Conservation (phyloP, 2,113 vertebrate species). For the Callopanchax toddi region DNA sequence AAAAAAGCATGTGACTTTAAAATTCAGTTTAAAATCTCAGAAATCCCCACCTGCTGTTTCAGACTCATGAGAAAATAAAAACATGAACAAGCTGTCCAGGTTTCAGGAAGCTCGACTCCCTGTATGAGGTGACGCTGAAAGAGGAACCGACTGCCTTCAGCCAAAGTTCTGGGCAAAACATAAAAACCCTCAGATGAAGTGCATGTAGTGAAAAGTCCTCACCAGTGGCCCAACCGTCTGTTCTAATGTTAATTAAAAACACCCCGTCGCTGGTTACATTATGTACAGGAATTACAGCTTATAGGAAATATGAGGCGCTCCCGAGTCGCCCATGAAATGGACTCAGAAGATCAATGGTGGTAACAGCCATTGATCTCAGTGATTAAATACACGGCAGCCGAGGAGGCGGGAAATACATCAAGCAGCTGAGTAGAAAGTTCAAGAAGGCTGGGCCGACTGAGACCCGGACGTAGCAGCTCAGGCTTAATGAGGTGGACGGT, state of each 20-base stretch:
- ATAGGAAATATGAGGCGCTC: slow-evolving; percentile 34
- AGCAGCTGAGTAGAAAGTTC: slow-evolving; percentile 24
- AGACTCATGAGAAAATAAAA: slow-evolving; percentile 12
- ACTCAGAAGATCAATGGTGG: slow-evolving; percentile 44
- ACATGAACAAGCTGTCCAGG: slow-evolving; percentile 14
- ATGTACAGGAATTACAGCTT: slow-evolving; percentile 29
- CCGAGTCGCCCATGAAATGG: slow-evolving; percentile 28
- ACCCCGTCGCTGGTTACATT: slow-evolving; percentile 35
- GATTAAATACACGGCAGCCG: slow-evolving; percentile 46
- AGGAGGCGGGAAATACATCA: slow-evolving; percentile 24
- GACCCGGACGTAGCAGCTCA: slow-evolving; percentile 15
- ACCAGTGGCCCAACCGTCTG: slow-evolving; percentile 29
- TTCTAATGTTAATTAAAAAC: slow-evolving; percentile 55
- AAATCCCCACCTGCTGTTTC: too few species aligned
- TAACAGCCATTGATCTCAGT: slow-evolving; percentile 48
- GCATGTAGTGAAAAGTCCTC: slow-evolving; percentile 7
- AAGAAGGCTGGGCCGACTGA: neutral
- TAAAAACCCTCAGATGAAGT: slow-evolving; percentile 36
- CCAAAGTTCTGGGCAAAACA: slow-evolving; percentile 41
- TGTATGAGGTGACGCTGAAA: slow-evolving; percentile 39
- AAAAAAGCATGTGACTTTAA: too few species aligned
- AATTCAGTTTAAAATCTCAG: too few species aligned
- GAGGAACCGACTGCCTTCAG: slow-evolving; percentile 19
- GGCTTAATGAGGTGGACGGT: slow-evolving; percentile 11
- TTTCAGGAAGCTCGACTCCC: slow-evolving; percentile 13